Base-by-base conservation (phyloP, 2,888 invertebrate species). In the Zelleria hepariella region DNA sequence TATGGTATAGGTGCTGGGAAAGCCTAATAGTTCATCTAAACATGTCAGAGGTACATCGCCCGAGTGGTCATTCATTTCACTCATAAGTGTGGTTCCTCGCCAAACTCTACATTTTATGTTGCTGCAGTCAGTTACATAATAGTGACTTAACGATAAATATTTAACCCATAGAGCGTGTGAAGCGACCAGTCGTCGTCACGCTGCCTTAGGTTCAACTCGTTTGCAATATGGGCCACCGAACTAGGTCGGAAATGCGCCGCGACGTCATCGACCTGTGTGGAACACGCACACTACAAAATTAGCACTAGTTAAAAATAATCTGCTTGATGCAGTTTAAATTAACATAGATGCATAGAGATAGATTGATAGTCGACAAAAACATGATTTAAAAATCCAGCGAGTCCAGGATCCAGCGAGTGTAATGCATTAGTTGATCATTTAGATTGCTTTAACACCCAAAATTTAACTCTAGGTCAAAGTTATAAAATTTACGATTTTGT, bases 231-330 rank as follows among this genome's bases (percentile, higher is more conserved):
- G 59, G 57, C 26, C 59, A 32, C 42, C 15, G 48, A 60, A 52
- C 47, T 60, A 42, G 60, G 58, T 53, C 60, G 54, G 58, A 42
- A 59, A 60, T 20, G 47, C 49, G 47, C 32, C 42, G 57, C 51
- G 56, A 15, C 32, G 49, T 24, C 52, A 58, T 27, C 42, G 48
- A 59, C 51, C 54, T 42, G 32, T 42, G 32, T 42, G 2, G 32
- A 2, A 49, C 52, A 52, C 58, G 58, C 52, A 26, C 18, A 25
- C 26, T 8, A 7, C 3, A 8, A 24, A 24, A 25, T 18, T 23
- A 18, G 18, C 8, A n/a, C 26, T 23, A 25, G 23, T 21, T 56
- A 56, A 23, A 42, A 42, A 42, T 42, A 42, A 42, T 2, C 32
- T 15, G 15, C 15, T 42, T 42, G 32, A 42, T 42, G 10, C 32